These are phyloP conservation scores for Sitta carolinensis DNA, from an alignment of 2,797 vertebrate genomes.

Conservation along the genomic window DNA sequence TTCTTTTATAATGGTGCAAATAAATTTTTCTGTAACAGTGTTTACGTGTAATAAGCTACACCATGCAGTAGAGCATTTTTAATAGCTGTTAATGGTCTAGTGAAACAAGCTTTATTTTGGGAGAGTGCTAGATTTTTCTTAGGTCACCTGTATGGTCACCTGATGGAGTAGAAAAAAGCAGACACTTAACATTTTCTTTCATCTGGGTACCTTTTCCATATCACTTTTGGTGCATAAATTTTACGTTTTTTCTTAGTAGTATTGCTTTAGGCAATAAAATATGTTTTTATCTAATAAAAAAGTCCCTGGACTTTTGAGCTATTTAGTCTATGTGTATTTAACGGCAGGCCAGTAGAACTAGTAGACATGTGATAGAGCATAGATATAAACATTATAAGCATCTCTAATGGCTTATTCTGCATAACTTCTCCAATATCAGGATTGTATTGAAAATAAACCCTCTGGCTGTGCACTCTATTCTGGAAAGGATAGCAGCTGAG, in stretches of 20 bases:
- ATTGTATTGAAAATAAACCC: constrained; percentile 95
- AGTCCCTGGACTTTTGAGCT: neutral
- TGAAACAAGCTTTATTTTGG: neutral
- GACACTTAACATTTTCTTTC: neutral
- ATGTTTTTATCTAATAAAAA: neutral
- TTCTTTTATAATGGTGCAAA: neutral
- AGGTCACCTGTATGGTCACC: neutral
- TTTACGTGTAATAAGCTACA: neutral
- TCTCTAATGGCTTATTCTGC: constrained; percentile 29
- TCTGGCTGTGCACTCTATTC: constrained; percentile 91
- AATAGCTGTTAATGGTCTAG: neutral
- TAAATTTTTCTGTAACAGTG: neutral
- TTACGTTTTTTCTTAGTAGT: neutral
- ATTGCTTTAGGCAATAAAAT: neutral
- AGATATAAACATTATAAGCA: neutral
- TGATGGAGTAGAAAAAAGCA: neutral
- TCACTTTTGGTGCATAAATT: neutral
- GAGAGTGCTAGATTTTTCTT: neutral
- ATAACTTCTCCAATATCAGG: constrained; percentile 72
- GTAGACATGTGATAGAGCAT: neutral
- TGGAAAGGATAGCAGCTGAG: constrained; percentile 90
- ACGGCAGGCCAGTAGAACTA: neutral
- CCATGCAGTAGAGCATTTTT: neutral
- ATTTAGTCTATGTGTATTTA: neutral
- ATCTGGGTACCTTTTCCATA: neutral